Percentiles rank a stretch among this genome's conserved stretches.
Conservation (phyloP, 2,888 invertebrate species). For the Campoletis raptor region DNA sequence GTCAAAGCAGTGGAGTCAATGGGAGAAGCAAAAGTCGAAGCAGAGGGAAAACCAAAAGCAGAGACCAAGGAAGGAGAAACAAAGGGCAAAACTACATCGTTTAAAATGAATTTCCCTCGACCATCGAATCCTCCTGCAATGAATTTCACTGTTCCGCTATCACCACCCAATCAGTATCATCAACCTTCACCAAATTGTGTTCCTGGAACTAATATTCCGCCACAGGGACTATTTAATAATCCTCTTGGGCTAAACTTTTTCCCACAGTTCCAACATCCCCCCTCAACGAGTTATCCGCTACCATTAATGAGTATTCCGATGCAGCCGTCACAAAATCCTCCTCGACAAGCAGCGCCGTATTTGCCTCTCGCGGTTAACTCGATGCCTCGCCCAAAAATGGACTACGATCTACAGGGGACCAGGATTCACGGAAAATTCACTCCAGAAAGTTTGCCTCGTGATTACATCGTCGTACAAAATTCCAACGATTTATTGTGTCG, state of each 20-base stretch:
- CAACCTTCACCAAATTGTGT: background rate
- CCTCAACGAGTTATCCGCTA: background rate
- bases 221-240: background rate
- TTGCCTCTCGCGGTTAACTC: background rate
- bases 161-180: background rate
- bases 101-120: conserved; percentile 33
- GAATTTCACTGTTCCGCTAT: background rate
- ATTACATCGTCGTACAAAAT: conserved; percentile 14
- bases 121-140: background rate
- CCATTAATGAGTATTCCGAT: background rate
- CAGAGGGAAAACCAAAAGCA: background rate
- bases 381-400: background rate
- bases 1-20: background rate
- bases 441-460: conserved; percentile 3
- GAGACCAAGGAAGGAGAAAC: background rate
- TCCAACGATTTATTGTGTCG: conserved; percentile 6
- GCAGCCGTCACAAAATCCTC: background rate
- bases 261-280: background rate
- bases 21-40: background rate
- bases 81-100: conserved; percentile 6
- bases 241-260: background rate
- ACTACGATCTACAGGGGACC: background rate
- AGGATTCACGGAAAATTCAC: background rate
- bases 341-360: background rate
- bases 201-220: background rate